phyloP scores from a whole-genome alignment of 2,797 vertebrate species.

The Rhinella marina region DNA sequence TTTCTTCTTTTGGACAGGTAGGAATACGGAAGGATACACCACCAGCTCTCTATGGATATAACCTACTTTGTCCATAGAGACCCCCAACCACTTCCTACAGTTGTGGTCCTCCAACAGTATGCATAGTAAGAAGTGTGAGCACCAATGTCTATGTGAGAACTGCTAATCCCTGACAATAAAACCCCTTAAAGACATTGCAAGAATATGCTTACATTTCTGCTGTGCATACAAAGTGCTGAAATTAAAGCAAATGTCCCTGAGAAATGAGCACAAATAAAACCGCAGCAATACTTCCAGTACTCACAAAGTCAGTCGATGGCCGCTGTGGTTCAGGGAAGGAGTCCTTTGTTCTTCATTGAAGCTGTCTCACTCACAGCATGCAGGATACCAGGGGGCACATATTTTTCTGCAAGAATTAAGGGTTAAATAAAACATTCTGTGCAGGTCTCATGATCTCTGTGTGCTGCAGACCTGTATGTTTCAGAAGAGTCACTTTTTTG shows the following conservation, averaged over 20 bases:
- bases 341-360: slow-evolving; percentile 42
- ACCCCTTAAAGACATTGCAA: not conserved
- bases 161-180: too few species aligned
- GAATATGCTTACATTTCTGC: not conserved
- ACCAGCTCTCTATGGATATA: not conserved
- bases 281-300: slow-evolving; percentile 1
- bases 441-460: not conserved
- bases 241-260: not conserved
- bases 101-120: too few species aligned
- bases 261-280: not conserved
- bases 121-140: too few species aligned
- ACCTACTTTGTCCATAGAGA: too few species aligned
- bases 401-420: not conserved
- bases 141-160: too few species aligned
- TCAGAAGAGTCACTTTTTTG: slow-evolving; percentile 30
- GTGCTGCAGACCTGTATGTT: not conserved
- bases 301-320: slow-evolving; percentile 14
- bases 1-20: too few species aligned
- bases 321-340: not conserved
- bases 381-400: not conserved
- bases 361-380: not conserved
- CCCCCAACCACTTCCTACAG: not conserved
- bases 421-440: not conserved
- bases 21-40: not conserved
- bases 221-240: not conserved